Percentiles rank a stretch among this genome's conserved stretches.
phyloP scores from a whole-genome alignment of 2,113 vertebrate species.

The Cyphomyrus plagiostoma region DNA sequence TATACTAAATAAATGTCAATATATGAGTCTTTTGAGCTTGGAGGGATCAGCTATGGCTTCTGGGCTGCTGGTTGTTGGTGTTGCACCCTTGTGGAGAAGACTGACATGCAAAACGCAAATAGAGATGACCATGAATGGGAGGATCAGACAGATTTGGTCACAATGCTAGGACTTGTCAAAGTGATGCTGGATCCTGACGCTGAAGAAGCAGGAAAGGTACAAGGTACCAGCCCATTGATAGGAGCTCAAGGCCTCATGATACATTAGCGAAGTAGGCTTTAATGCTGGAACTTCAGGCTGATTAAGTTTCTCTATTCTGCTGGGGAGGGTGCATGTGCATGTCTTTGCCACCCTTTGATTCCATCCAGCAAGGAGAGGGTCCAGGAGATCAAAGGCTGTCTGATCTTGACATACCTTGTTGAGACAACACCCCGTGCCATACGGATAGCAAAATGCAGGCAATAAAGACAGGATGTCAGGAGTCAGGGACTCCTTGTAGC shows the following conservation, averaged over 20 bases:
- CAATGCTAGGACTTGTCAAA: not conserved
- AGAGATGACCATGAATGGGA: not conserved
- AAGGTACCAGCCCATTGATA: not conserved
- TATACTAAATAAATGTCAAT: not conserved
- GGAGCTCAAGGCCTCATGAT: not conserved
- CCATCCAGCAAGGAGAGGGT: not conserved
- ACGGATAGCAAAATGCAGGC: not conserved
- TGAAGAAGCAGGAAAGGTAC: not conserved
- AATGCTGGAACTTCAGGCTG: not conserved
- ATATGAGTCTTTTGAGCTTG: not conserved
- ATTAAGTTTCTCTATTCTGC: not conserved
- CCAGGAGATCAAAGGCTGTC: not conserved
- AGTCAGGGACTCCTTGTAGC: not conserved
- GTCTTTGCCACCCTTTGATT: not conserved
- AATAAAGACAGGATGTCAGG: not conserved
- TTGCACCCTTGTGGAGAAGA: not conserved
- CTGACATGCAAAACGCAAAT: not conserved
- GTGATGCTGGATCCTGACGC: not conserved
- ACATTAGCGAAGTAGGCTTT: not conserved
- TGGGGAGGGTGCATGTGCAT: not conserved
- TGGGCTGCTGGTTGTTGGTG: not conserved
- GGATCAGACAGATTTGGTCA: not conserved
- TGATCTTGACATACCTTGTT: not conserved
- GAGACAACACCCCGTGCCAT: not conserved
- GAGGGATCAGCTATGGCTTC: not conserved